These are phyloP conservation scores for Villa cingulata DNA, from an alignment of 2,888 invertebrate species.

Conservation along the genomic window DNA sequence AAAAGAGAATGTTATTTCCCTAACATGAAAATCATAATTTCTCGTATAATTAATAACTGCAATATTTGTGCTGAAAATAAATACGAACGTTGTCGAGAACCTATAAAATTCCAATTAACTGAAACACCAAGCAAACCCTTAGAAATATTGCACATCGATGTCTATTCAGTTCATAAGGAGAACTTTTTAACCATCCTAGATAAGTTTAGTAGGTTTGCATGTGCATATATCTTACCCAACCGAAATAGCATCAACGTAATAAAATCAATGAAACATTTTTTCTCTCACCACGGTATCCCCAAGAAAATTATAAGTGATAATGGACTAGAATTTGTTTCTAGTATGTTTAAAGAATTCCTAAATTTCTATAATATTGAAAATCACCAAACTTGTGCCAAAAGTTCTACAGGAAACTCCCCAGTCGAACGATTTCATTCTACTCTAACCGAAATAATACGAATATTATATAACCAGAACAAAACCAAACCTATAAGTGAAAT, in stretches of 20 bases:
- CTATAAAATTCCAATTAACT: constrained; percentile 6
- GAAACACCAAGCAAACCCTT: constrained; percentile 8
- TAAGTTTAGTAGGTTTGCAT: constrained; percentile 9
- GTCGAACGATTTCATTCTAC: constrained; percentile 13
- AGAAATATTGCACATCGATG: constrained; percentile 8
- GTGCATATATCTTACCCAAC: constrained; percentile 5
- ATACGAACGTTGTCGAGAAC: constrained; percentile 12
- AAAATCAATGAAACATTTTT: constrained; percentile 5
- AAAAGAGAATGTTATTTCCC: constrained; percentile 7
- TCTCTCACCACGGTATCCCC: constrained; percentile 8
- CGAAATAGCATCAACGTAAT: constrained; percentile 12
- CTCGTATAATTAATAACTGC: constrained; percentile 8
- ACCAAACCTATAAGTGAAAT: constrained; percentile 8
- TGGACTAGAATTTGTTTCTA: constrained; percentile 9
- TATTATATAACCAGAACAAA: constrained; percentile 8
- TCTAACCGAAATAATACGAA: constrained; percentile 9
- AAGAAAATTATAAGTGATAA: constrained; percentile 7
- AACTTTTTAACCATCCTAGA: constrained; percentile 7
- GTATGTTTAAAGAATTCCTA: constrained; percentile 5
- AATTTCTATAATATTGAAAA: constrained; percentile 5
- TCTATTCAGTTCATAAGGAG: constrained; percentile 8
- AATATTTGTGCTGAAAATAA: constrained; percentile 5
- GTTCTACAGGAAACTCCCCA: constrained; percentile 10
- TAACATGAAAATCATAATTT: constrained; percentile 7
- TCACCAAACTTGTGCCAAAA: constrained; percentile 9